These are phyloP conservation scores for Onthophagus sagittarius DNA, from an alignment of 2,888 invertebrate genomes.

Conservation along the genomic window DNA sequence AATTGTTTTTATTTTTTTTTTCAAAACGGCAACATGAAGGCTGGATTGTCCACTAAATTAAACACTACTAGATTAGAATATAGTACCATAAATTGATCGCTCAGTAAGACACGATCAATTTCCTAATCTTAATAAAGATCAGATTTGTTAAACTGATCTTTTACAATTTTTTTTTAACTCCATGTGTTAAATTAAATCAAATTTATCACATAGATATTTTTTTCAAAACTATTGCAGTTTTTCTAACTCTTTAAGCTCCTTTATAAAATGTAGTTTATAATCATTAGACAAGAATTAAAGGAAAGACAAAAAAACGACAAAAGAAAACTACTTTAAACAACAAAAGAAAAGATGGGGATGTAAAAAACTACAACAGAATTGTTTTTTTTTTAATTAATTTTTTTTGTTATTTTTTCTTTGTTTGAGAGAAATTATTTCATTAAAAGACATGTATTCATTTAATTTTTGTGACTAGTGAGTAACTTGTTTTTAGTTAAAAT, in stretches of 20 bases:
- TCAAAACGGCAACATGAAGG: conserved; percentile 12
- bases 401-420: conserved; percentile 1
- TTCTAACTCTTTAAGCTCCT: conserved; percentile 3
- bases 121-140: conserved; percentile 22
- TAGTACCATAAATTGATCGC: conserved; percentile 17
- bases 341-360: conserved; percentile 12
- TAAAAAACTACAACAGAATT: conserved; percentile 21
- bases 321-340: conserved; percentile 23
- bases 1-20: background rate
- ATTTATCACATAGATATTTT: background rate
- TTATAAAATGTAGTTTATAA: too few relatives aligned
- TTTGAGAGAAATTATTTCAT: background rate
- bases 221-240: conserved; percentile 21
- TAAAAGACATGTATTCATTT: background rate
- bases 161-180: conserved; percentile 16
- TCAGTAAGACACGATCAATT: conserved; percentile 17
- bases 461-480: conserved; percentile 11
- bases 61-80: conserved; percentile 14
- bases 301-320: background rate
- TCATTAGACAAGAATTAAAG: too few relatives aligned
- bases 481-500: conserved; percentile 19
- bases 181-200: conserved; percentile 16
- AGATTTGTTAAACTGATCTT: conserved; percentile 17
- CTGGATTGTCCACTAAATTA: conserved; percentile 12
- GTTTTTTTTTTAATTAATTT: conserved; percentile 9